Base-by-base conservation (phyloP, 2,888 invertebrate genomes). In the Agrotis exclamationis region DNA sequence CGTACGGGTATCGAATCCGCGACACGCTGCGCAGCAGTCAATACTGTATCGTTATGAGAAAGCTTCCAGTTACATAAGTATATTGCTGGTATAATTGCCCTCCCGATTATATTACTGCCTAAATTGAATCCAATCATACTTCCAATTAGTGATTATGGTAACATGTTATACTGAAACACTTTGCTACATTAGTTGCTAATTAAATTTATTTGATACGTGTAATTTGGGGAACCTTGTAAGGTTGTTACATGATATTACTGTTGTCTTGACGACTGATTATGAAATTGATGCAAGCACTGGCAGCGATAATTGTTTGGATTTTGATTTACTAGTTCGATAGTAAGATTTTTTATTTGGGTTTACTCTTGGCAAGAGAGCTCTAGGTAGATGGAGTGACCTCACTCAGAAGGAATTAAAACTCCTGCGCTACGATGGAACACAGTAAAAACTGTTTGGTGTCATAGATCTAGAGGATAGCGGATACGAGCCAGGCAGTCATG, bases 71-170 rank as follows among this genome's bases (percentile, higher is more conserved):
- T n/a, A n/a, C n/a, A n/a, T n/a, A n/a, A n/a, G n/a, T n/a, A n/a
- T n/a, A n/a, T n/a, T n/a, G n/a, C n/a, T n/a, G 16, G 1, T 57
- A 44, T 63, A 63, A 39, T 16, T 39, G 47, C 18, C 5, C 0
- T 22, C 4, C 45, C 16, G 16, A 47, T 39, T 28, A 16, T 16
- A 24, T 51, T 44, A 67, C n/a, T 16, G 53, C 1, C 28, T 45
- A 22, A 28, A 76, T 58, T 22, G 14, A 33, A 63, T 53, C 45
- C 20, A 59, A 77, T 77, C 20, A 63, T 63, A 50, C 39, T 54
- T 39, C 13, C 11, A 45, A 58, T 59, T 63, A 63, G 7, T 16
- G 6, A 54, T 28, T 50, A 75, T 24, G n/a, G 24, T 63, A 63
- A 62, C 13, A 18, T 1, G 33, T 22, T 44, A 33, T 18, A 67